Base-by-base conservation (phyloP, 2,797 vertebrate species). In the Menidia menidia region DNA sequence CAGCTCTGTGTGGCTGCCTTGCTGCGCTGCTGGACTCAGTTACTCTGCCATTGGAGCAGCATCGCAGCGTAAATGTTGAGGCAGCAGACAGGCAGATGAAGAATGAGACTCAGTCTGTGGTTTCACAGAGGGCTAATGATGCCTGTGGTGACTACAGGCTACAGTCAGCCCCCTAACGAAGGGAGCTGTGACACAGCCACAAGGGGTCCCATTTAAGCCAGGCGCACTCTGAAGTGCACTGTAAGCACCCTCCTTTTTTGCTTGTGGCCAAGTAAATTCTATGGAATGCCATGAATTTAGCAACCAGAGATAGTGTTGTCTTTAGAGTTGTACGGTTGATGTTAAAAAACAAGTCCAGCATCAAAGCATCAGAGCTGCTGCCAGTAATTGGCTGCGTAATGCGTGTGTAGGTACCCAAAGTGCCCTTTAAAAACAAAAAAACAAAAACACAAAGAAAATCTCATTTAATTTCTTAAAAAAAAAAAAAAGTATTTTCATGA, bases 71-170 rank as follows among this genome's bases (percentile, higher is more conserved):
- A 83, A 90, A 92, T 91, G 89, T 91, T 77, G 88, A 92, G 84
- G 89, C 91, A 88, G 88, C 87, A 89, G 93, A 92, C 93, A 92
- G 92, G 89, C 89, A 93, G 92, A 94, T 94, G 94, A 95, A 94
- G 94, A 94, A 94, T 94, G 93, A 91, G 92, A 88, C 88, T 92
- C 91, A 91, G 92, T 86, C 92, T 89, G 87, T 90, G 92, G 90
- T 93, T 94, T 92, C 93, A 89, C 92, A 92, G 91, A 91, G 92
- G 89, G 91, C 91, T 95, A 95, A 95, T 93, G 93, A 94, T 94
- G 93, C 93, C 93, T 93, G 91, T 93, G 92, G 92, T 93, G 82
- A 92, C 92, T 94, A 92, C 92, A 94, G 88, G 90, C 92, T 94
- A 92, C 92, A 91, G 88, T 93, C 92, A 90, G 91, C 90, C 90